Base-by-base conservation (phyloP, 1,140 invertebrate genomes). In the Vanessa tameamea region DNA sequence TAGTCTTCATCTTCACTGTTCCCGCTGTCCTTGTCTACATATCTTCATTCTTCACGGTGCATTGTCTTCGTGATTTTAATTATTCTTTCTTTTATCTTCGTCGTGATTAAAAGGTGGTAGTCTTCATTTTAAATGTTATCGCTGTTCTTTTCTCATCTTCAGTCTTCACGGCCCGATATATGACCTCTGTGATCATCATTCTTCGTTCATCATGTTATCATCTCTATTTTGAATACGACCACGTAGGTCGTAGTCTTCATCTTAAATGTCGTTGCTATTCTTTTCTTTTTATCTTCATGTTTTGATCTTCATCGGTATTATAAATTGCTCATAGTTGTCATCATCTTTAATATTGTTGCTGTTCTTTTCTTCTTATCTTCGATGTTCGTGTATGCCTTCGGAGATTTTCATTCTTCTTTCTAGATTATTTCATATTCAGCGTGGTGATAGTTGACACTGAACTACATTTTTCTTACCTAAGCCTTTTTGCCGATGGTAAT, bases 171-270 rank as follows among this genome's bases (percentile, higher is more conserved):
- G 26, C 26, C 26, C 26, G 26, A 51, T 37, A 20, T n/a, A 13
- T 12, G 4, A 4, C 47, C 7, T 50, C n/a, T 48, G 69, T 61
- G 20, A 37, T 47, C 31, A 20, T 75, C 72, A 12, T 20, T 67
- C 65, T 75, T 76, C 64, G 59, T 69, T 65, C 51, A 23, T 76
- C 51, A 71, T 80, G 59, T 61, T 65, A 20, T 20, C 20, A 20
- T 20, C 20, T 20, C 1, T 20, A 5, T 14, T 5, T 14, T 50
- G 14, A 50, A 14, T 16, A 14, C 67, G n/a, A n/a, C n/a, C 16
- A n/a, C 5, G 70, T 20, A n/a, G 47, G 69, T 77, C 23, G 8
- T 47, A 48, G 23, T 77, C 75, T 77, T 78, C 16, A n/a, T 31
- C 59, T 43, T 69, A 48, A 63, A 59, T 43, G 20, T 20, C 20